Evolutionary conservation across 2,888 invertebrate genomes (phyloP).

Genomic region (Lamproptera curius): DNA sequence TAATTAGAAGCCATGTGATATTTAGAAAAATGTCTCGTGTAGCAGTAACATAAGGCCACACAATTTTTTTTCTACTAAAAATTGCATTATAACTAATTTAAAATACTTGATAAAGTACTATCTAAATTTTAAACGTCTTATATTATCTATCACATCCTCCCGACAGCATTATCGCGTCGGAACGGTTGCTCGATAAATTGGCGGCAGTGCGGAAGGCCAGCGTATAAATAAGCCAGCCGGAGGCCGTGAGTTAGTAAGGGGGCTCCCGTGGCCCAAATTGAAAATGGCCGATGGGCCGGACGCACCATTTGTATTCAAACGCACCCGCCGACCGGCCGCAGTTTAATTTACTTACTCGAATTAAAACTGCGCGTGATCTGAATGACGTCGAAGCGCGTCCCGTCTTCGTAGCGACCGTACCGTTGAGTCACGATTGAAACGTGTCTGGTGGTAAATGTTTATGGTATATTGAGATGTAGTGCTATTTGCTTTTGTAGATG

Average conservation of each 20-base stretch:
- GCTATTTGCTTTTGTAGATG: too few species aligned
- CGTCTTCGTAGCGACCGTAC: conserved; percentile 51
- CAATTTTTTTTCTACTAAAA: too few species aligned
- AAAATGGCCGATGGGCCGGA: conserved; percentile 57
- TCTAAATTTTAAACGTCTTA: neutral
- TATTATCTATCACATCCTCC: neutral
- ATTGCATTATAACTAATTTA: too few species aligned
- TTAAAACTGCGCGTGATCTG: conserved; percentile 74
- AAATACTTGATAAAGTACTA: too few species aligned
- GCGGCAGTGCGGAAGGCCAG: conserved; percentile 27
- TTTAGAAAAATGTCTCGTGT: too few species aligned
- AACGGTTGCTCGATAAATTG: conserved; percentile 58
- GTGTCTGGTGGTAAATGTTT: too few species aligned
- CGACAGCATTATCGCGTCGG: conserved; percentile 36
- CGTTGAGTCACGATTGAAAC: conserved; percentile 69
- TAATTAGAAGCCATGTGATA: too few species aligned
- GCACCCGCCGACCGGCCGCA: conserved; percentile 55
- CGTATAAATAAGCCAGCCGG: conserved; percentile 54
- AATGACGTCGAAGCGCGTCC: conserved; percentile 57
- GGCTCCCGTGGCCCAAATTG: conserved; percentile 46
- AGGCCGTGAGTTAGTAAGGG: conserved; percentile 53
- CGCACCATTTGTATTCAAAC: conserved; percentile 76
- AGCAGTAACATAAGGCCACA: too few species aligned
- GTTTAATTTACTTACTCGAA: conserved; percentile 77
- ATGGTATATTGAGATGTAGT: too few species aligned